These are phyloP conservation scores for Stegostoma tigrinum DNA, from an alignment of 2,113 vertebrate genomes.

Conservation along the genomic window DNA sequence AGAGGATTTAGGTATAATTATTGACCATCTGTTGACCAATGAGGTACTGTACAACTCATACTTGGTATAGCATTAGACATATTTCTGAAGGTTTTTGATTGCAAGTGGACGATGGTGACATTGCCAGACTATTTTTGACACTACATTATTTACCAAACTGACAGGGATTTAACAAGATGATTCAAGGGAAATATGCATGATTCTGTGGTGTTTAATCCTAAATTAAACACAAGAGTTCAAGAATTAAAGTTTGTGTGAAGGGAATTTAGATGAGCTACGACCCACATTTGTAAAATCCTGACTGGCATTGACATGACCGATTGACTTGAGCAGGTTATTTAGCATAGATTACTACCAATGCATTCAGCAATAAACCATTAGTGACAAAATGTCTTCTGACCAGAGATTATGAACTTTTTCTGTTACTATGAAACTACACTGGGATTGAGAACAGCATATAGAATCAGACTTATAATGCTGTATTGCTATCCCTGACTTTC, in stretches of 20 bases:
- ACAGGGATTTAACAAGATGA: background rate
- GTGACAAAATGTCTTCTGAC: background rate
- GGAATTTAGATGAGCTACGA: background rate
- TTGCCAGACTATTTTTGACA: background rate
- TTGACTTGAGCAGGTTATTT: background rate
- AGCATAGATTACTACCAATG: background rate
- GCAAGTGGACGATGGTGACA: background rate
- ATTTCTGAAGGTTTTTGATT: background rate
- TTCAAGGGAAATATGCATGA: background rate
- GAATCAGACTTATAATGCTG: background rate
- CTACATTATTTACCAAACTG: background rate
- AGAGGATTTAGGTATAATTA: background rate
- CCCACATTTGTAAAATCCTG: background rate
- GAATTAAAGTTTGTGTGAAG: background rate
- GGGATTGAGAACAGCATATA: background rate
- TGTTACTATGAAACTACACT: background rate
- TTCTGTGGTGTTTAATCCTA: background rate
- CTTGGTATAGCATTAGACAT: background rate
- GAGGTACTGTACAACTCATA: background rate
- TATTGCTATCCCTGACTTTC: background rate
- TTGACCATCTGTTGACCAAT: background rate
- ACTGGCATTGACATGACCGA: background rate
- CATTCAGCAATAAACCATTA: background rate
- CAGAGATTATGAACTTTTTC: background rate
- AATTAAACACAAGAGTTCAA: background rate